Percentiles rank a stretch among this genome's conserved stretches.
These are phyloP conservation scores for Notospermus geniculatus DNA, from an alignment of 1,140 invertebrate genomes.

Conservation along the genomic window DNA sequence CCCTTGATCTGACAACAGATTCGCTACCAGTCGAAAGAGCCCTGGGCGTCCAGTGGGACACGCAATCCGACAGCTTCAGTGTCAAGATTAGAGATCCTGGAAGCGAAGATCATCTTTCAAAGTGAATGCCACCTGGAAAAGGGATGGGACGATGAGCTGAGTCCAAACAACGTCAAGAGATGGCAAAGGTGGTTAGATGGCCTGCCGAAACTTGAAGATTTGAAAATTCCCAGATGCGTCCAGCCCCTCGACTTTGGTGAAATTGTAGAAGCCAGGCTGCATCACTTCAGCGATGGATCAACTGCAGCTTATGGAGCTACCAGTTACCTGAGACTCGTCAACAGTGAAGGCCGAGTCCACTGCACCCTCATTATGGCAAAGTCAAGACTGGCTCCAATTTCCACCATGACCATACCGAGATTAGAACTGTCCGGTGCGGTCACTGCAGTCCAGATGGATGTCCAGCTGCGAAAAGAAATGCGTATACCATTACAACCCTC, in stretches of 20 bases:
- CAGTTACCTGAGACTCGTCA: not conserved
- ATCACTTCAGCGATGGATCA: constrained; percentile 10
- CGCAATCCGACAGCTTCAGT: constrained; percentile 1
- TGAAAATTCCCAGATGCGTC: not conserved
- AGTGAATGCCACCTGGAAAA: not conserved
- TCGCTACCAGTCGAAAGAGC: constrained; percentile 11
- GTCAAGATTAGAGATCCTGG: not conserved
- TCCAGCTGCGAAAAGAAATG: not conserved
- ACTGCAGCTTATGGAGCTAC: not conserved
- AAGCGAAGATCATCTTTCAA: constrained; percentile 2
- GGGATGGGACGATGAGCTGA: constrained; percentile 3
- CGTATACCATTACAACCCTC: not conserved
- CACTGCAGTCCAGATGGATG: not conserved
- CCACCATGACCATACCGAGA: not conserved
- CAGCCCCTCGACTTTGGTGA: not conserved
- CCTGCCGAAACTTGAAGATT: not conserved
- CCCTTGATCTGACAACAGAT: not conserved
- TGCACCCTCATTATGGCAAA: not conserved
- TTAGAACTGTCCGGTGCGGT: constrained; percentile 3
- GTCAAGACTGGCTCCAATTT: constrained; percentile 2
- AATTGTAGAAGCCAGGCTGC: not conserved
- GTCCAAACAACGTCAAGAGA: not conserved
- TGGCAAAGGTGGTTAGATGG: constrained; percentile 2
- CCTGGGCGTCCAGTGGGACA: constrained; percentile 14
- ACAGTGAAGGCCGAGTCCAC: not conserved